Base-by-base conservation (phyloP, 2,113 vertebrate species). In the Chionis minor region DNA sequence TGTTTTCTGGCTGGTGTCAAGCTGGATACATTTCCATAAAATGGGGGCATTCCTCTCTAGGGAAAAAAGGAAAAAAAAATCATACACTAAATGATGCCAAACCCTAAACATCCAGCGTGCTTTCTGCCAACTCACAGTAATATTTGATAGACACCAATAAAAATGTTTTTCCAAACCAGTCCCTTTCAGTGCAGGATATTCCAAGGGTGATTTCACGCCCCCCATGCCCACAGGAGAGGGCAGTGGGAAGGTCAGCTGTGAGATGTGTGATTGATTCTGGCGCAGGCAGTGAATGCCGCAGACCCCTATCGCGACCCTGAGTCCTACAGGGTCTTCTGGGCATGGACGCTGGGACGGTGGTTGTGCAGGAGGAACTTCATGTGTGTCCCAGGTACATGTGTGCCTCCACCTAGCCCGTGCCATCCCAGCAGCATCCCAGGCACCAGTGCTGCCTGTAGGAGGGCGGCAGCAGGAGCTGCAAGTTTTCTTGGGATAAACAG, bases 361-460 rank as follows among this genome's bases (percentile, higher is more conserved):
- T 66, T 73, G n/a, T 21, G 19, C 20, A 12, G 12, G 32, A 61
- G 35, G 20, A 67, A 4, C 6, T 28, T n/a, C 15, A 24, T 3
- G 6, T 49, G 28, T 78, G 30, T 44, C 32, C 35, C 14, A n/a
- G 17, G 18, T 14, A 6, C 1, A 1, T 11, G 14, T 27, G 30
- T 55, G 73, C 15, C 40, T 15, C 35, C 28, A 7, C 14, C 6
- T 33, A 61, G 17, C 47, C 35, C 24, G 7, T 14, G 20, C 14
- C 12, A 8, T 67, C 44, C n/a, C 30, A 47, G 51, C 38, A 47
- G 51, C 47, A 28, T 47, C 30, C 52, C 47, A 28, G 1, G 1
- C 0, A 3, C 51, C 0, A 1, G 22, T 16, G 49, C 61, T 52
- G 21, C 9, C 47, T n/a, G 35, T 2, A 4, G 0, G 6, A 59